Evolutionary conservation across 2,797 vertebrate species (phyloP), one percentile per base, ranked within the genome.

Genomic region (Clarias laeviceps): DNA sequence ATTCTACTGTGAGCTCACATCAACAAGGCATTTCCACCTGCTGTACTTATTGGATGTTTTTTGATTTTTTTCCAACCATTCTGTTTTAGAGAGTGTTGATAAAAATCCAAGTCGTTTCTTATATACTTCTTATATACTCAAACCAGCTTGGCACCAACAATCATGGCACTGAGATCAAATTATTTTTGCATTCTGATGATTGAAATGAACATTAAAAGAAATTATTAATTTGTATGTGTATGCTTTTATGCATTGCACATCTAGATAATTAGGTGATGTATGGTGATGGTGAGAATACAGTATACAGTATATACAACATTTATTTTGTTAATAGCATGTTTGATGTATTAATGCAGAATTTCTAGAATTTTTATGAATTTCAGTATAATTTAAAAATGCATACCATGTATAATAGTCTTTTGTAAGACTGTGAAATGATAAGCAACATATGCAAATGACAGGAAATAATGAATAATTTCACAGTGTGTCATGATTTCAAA

Each of bases 371-470:
- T 11, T 9, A 18, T 76, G n/a, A 29, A 29, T 76, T 29, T 74
- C 72, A 74, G 50, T 32, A 18, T 56, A 15, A 29, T 76, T 20
- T 11, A 29, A 8, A 50, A 17, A 18, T 54, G 50, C 72, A 74
- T 56, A 22, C 17, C 54, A 7, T 56, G 15, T 15, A 50, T 73
- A 45, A 29, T 17, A 29, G n/a, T 1, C 50, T 56, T 32, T 76
- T 76, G 6, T 29, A 57, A 56, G 15, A 9, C n/a, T 56, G 2
- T 37, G 14, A 29, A 56, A 56, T 57, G 24, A 18, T 34, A 1
- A 59, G 54, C 20, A 77, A 14, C 74, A 59, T 77, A 59, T 77
- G 73, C 73, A 76, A 57, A 76, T 57, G 54, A 77, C 54, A 77
- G 54, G 29, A 59, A 59, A 77, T 22, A 77, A 59, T 59, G 18